These are phyloP conservation scores for Drosophila kambysellisi DNA, from an alignment of 2,888 invertebrate genomes.

Conservation along the genomic window DNA sequence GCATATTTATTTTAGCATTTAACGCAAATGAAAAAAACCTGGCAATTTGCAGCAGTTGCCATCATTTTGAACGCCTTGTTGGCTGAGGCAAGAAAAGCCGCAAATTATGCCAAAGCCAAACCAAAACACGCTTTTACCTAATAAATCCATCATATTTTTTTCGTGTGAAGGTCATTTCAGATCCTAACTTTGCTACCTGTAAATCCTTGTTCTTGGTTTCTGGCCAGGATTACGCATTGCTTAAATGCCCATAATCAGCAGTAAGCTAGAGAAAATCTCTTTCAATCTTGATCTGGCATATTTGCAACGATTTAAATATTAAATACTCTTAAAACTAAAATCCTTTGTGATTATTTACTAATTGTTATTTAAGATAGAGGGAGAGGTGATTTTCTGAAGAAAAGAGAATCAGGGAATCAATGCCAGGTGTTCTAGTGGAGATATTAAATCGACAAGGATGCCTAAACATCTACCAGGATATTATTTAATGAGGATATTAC, in stretches of 20 bases:
- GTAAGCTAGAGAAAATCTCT: constrained; percentile 15
- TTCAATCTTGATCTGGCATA: constrained; percentile 34
- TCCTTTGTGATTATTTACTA: neutral
- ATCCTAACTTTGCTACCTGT: neutral
- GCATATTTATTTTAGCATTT: constrained; percentile 62
- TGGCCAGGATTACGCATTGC: constrained; percentile 11
- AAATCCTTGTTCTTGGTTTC: constrained; percentile 24
- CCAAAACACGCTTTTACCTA: constrained; percentile 55
- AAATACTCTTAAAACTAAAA: neutral
- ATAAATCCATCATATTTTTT: constrained; percentile 63
- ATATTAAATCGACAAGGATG: neutral
- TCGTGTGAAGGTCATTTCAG: constrained; percentile 37
- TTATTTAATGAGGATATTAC: too few relatives aligned
- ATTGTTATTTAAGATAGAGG: neutral
- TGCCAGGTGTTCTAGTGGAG: neutral
- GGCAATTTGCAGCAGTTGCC: constrained; percentile 23
- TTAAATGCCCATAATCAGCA: constrained; percentile 44
- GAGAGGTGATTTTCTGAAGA: neutral
- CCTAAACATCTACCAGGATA: too few relatives aligned
- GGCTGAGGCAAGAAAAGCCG: constrained; percentile 50
- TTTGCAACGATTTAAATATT: constrained; percentile 56
- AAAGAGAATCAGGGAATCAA: neutral
- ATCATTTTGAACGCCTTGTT: constrained; percentile 22
- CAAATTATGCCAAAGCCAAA: constrained; percentile 69
- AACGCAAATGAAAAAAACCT: constrained; percentile 48